phyloP scores from a whole-genome alignment of 2,797 vertebrate species.

The Onychomys arenicola region DNA sequence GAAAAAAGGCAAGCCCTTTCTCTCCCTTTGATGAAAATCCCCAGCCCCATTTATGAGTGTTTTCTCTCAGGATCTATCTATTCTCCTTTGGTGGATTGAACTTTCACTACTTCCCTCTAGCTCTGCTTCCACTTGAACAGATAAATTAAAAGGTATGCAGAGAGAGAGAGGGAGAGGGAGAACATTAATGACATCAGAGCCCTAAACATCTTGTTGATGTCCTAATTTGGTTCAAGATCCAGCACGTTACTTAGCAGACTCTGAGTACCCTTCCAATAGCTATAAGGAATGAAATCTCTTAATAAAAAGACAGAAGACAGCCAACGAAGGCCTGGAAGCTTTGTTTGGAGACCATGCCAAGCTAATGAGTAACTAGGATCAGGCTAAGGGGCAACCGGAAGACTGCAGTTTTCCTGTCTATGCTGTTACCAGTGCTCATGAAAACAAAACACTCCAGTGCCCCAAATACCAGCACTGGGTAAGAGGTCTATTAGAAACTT shows the following conservation, averaged over 20 bases:
- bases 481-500: constrained; percentile 15
- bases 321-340: constrained; percentile 36
- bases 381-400: background rate
- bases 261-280: constrained; percentile 5
- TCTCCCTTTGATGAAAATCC: background rate
- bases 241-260: constrained; percentile 37
- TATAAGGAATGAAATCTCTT: constrained; percentile 18
- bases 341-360: constrained; percentile 39
- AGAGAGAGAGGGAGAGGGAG: constrained; percentile 39
- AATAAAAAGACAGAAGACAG: constrained; percentile 54
- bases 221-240: constrained; percentile 58
- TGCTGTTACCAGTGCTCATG: background rate
- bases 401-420: background rate
- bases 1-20: background rate
- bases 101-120: constrained; percentile 45
- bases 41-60: background rate
- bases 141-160: constrained; percentile 60
- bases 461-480: background rate
- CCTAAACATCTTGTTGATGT: constrained; percentile 54
- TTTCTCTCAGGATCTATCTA: background rate
- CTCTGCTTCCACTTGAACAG: constrained; percentile 24
- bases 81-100: constrained; percentile 48
- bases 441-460: background rate
- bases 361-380: background rate
- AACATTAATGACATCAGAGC: constrained; percentile 56